Evolutionary conservation across 2,888 invertebrate genomes (phyloP).

Genomic region (Drosophila nr. medialis): DNA sequence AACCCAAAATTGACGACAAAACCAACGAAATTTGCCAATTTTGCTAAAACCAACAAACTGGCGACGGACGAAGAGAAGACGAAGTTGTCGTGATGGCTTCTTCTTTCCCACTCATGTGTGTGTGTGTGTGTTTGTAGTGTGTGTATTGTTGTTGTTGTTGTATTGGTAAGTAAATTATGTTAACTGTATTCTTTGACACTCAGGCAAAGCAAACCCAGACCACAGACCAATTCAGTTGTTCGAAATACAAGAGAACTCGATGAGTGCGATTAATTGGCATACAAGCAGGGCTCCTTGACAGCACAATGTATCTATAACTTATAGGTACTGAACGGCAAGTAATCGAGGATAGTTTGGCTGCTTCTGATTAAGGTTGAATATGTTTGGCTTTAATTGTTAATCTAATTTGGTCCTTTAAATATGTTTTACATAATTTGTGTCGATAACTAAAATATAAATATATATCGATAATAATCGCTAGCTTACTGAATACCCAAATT

Average conservation of each 20-base stretch:
- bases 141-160: slow-evolving; percentile 36
- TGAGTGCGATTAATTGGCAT: neutral
- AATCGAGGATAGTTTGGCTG: neutral
- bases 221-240: slow-evolving; percentile 5
- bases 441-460: neutral
- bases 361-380: neutral
- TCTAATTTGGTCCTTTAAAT: neutral
- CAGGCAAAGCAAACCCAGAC: slow-evolving; percentile 37
- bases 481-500: neutral
- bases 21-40: slow-evolving; percentile 68
- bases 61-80: slow-evolving; percentile 2
- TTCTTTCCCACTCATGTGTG: slow-evolving; percentile 1
- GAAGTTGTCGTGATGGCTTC: slow-evolving; percentile 16
- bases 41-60: slow-evolving; percentile 66
- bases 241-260: neutral
- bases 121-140: slow-evolving; percentile 7
- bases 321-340: neutral
- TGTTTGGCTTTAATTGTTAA: neutral
- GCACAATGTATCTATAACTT: neutral
- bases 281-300: neutral
- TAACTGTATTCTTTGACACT: slow-evolving; percentile 75
- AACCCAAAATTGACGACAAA: slow-evolving; percentile 44
- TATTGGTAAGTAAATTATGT: slow-evolving; percentile 75
- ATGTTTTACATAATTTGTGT: neutral
- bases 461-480: neutral